Base-by-base conservation (phyloP, 2,797 vertebrate genomes). In the Tinamus major region DNA sequence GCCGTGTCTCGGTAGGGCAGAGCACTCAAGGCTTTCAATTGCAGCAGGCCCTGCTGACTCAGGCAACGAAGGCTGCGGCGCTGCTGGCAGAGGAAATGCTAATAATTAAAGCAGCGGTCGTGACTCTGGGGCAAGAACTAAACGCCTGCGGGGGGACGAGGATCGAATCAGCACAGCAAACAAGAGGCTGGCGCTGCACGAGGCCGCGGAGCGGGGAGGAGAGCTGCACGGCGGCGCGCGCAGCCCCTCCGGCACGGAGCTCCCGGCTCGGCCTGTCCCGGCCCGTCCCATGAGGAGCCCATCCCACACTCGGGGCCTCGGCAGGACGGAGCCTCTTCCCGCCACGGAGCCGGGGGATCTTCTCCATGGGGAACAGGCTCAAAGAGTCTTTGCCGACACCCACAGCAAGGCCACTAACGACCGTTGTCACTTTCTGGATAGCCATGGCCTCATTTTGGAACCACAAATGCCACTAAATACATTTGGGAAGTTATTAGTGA, bases 1-100 rank as follows among this genome's bases (percentile, higher is more conserved):
- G 93, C 51, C 1, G 13, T 12, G 56, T 70, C 92, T 59, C 42
- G 2, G 76, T 91, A 26, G 93, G 92, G 82, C 68, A 53, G 71
- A 89, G 89, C 89, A 83, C 85, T 92, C 92, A 55, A 68, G 42
- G 89, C 87, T 93, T 93, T 90, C 92, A 79, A 29, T 10, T 31
- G 71, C 76, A 19, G 69, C 68, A 6, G 72, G 86, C 64, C 93
- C 90, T 63, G 90, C 94, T 91, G 94, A 86, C 94, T 76, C 58
- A 46, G 85, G 90, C 71, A 37, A 27, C 3, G 92, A 91, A 53
- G 61, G 72, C 94, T 53, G 51, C 5, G 79, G 87, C 93, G 42
- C 90, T 37, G 94, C 94, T 92, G 92, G 91, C 87, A 59, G 67
- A 83, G 87, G 79, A 88, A 95, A 93, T 65, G 75, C 74, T 91